Base-by-base conservation (phyloP, 2,797 vertebrate genomes). In the Catharus ustulatus region DNA sequence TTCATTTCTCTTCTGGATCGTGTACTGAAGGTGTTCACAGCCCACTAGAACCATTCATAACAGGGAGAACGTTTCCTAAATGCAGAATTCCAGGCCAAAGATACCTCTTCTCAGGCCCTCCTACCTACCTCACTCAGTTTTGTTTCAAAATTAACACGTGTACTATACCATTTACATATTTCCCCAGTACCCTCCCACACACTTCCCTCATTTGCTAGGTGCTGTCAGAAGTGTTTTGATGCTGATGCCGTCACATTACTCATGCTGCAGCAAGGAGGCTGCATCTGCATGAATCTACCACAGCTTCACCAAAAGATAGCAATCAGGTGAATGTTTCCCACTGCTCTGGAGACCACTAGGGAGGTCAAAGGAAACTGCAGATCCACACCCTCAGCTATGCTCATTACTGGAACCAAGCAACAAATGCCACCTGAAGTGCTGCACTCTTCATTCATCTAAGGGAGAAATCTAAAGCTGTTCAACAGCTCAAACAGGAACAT, bases 191-290 rank as follows among this genome's bases (percentile, higher is more conserved):
- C 73, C 27, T 73, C 91, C 90, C 59, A 93, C 80, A 43, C 23
- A 55, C 19, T 75, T 86, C 67, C 58, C 74, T 81, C 2, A 1
- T 64, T 77, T 2, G 2, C 52, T 64, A 58, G 43, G 34, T 68
- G 68, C 79, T 75, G 73, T 72, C 80, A 94, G 86, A 81, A 67
- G 24, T 71, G 38, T 58, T 88, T 62, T 76, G 58, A 81, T 77
- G 92, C 69, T 45, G 81, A 57, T 1, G 0, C 3, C 68, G 66
- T 59, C 79, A 72, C 51, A 36, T 91, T 86, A 78, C 54, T 94
- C 73, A 84, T 11, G n/a, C 87, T 94, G 89, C 88, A 94, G 83
- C 66, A 86, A 86, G 46, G 58, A 75, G 29, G 42, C 48, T 66
- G 18, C 38, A 77, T 84, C 72, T 36, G 30, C 17, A 9, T 14